Conservation (phyloP, 2,888 invertebrate species). For the Nomada fabriciana region DNA sequence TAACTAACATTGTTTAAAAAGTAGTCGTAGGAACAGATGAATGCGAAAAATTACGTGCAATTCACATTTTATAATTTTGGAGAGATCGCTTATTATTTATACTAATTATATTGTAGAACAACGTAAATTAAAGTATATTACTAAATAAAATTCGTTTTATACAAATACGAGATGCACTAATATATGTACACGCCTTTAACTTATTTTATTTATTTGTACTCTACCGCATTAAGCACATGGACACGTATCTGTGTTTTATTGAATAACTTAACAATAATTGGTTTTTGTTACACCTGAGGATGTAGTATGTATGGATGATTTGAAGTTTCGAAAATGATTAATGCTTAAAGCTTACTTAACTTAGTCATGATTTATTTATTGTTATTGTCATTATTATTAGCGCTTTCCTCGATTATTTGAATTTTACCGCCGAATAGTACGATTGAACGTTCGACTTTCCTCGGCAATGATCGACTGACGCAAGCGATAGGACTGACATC, state of each 20-base stretch:
- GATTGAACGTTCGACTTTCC: slow-evolving; percentile 3
- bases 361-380: not conserved
- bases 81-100: not conserved
- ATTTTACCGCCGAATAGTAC: slow-evolving; percentile 2
- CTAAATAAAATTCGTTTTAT: not conserved
- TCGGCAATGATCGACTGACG: slow-evolving; percentile 33
- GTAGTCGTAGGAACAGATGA: not conserved
- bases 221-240: not conserved
- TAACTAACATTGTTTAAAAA: not conserved
- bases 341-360: not conserved
- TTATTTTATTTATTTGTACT: not conserved
- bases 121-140: not conserved
- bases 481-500: slow-evolving; percentile 35
- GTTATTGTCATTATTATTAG: no score
- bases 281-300: no score
- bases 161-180: not conserved
- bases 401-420: not conserved
- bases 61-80: not conserved
- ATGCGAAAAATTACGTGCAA: not conserved
- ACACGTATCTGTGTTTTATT: no score
- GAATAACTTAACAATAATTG: no score
- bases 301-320: no score
- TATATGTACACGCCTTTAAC: not conserved
- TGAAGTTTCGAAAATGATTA: not conserved
- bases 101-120: not conserved